A percentile compares a stretch with the other conserved stretches of the same genome.
phyloP scores from a whole-genome alignment of 1,140 invertebrate genomes.

The Octopus bimaculoides region DNA sequence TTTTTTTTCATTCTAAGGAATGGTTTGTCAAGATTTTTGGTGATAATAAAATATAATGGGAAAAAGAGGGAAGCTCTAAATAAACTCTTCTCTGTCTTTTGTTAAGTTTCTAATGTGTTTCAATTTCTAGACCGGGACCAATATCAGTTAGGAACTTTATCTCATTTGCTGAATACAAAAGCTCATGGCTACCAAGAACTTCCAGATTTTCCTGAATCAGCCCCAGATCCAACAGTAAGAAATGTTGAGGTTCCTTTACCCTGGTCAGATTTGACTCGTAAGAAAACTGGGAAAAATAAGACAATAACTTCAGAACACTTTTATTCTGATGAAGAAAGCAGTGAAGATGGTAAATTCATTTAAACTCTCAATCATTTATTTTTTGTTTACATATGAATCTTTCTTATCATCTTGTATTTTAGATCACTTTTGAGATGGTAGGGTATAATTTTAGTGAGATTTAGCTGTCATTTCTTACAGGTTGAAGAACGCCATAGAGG shows the following conservation, averaged over 20 bases:
- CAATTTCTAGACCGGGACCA: slow-evolving; percentile 69
- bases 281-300: slow-evolving; percentile 56
- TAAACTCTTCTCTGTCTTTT: too few relatives aligned
- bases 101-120: not conserved
- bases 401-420: too few relatives aligned
- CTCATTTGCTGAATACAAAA: slow-evolving; percentile 86
- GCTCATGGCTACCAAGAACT: slow-evolving; percentile 86
- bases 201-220: slow-evolving; percentile 76
- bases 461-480: too few relatives aligned
- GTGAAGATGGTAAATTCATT: slow-evolving; percentile 36
- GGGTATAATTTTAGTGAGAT: too few relatives aligned
- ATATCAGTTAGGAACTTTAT: slow-evolving; percentile 92
- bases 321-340: slow-evolving; percentile 58
- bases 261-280: slow-evolving; percentile 33
- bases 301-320: slow-evolving; percentile 60
- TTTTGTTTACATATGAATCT: too few relatives aligned
- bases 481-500: too few relatives aligned
- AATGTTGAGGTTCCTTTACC: slow-evolving; percentile 66
- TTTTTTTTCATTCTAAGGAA: too few relatives aligned
- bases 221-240: slow-evolving; percentile 75
- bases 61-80: too few relatives aligned
- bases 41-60: too few relatives aligned
- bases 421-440: too few relatives aligned
- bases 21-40: too few relatives aligned
- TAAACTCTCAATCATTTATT: too few relatives aligned